Conservation (phyloP, 2,113 vertebrate genomes). For the Piliocolobus tephrosceles region DNA sequence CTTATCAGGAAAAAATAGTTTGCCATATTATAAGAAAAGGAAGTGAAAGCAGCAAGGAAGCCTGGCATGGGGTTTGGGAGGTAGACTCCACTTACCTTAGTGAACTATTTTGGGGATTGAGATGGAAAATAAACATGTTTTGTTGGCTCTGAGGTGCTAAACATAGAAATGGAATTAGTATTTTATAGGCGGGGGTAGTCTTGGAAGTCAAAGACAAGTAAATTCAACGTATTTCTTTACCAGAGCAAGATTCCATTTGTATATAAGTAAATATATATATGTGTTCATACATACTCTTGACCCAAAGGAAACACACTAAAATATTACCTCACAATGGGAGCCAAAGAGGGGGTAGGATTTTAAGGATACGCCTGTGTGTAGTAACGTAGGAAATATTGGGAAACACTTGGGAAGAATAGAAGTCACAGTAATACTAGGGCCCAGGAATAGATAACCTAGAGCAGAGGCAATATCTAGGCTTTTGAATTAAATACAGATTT, state of each 20-base stretch:
- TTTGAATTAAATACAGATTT: background rate
- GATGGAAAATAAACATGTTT: background rate
- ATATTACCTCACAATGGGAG: background rate
- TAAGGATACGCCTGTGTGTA: background rate
- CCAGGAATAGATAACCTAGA: background rate
- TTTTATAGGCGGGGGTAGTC: background rate
- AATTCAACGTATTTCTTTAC: background rate
- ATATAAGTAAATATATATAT: background rate
- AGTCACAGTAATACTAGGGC: background rate
- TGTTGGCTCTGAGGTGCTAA: background rate
- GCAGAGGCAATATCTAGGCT: background rate
- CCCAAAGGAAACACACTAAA: background rate
- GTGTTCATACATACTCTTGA: background rate
- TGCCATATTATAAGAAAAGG: background rate
- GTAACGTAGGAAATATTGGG: background rate
- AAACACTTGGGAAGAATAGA: background rate
- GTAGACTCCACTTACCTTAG: background rate
- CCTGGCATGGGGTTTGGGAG: rapidly evolving
- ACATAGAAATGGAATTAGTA: background rate
- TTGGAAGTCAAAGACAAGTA: background rate
- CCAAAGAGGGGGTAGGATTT: background rate
- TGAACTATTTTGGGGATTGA: background rate
- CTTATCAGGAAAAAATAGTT: background rate
- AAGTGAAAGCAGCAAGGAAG: background rate
- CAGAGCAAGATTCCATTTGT: background rate